Percentiles rank a stretch among this genome's conserved stretches.
Conservation (phyloP, 2,888 invertebrate genomes). For the Nycteola revayana region DNA sequence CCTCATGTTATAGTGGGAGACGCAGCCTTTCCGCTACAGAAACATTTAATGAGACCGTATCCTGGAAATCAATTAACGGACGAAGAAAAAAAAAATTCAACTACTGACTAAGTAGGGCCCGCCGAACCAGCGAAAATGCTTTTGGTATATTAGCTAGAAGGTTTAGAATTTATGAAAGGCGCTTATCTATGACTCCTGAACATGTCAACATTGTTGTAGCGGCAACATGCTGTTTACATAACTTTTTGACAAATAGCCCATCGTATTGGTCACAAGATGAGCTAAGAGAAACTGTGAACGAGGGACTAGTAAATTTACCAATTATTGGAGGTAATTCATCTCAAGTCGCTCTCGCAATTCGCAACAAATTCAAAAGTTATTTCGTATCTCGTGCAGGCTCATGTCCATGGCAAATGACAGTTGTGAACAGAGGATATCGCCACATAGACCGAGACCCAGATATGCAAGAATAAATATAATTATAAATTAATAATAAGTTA, state of each 20-base stretch:
- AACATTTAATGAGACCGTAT: slow-evolving; percentile 10
- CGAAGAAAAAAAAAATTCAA: slow-evolving; percentile 5
- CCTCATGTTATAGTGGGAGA: slow-evolving; percentile 6
- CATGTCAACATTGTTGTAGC: slow-evolving; percentile 2
- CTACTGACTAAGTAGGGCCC: slow-evolving; percentile 11
- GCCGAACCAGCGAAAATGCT: slow-evolving; percentile 9
- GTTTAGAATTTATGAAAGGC: slow-evolving; percentile 13
- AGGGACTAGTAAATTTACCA: slow-evolving; percentile 7
- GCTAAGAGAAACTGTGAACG: slow-evolving; percentile 4
- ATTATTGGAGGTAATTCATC: slow-evolving; percentile 9
- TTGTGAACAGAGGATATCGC: slow-evolving; percentile 9
- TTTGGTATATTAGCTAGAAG: slow-evolving; percentile 14
- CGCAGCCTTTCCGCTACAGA: slow-evolving; percentile 17
- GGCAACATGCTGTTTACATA: slow-evolving; percentile 7
- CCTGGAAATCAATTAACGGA: neutral
- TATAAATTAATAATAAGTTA: slow-evolving; percentile 10
- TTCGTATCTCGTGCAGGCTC: slow-evolving; percentile 7
- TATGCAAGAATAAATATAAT: slow-evolving; percentile 9
- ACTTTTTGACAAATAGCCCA: slow-evolving; percentile 1
- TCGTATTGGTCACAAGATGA: slow-evolving; percentile 6
- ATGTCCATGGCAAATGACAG: slow-evolving; percentile 6
- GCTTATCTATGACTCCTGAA: slow-evolving; percentile 5
- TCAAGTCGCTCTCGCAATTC: slow-evolving; percentile 6
- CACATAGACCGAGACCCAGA: slow-evolving; percentile 11
- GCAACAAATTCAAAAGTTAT: slow-evolving; percentile 10